Percentiles rank a stretch among this genome's conserved stretches.
Evolutionary conservation across 2,888 invertebrate species (phyloP).

Genomic region (Patella ulyssiponensis): DNA sequence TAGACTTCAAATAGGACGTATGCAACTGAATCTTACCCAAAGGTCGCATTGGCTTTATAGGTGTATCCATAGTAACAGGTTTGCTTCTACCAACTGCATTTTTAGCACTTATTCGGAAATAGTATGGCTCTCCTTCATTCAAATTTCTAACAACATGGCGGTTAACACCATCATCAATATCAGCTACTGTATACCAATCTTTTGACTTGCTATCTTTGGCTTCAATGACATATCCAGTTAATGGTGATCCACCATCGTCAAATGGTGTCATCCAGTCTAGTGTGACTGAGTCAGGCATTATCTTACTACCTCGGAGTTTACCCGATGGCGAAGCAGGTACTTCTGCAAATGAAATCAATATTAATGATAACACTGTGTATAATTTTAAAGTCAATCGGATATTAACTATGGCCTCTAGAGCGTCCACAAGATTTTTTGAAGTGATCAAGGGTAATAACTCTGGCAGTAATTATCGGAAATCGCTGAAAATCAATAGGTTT

Average conservation of each 20-base stretch:
- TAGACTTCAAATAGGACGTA: no score
- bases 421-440: no score
- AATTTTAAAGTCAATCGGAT: no score
- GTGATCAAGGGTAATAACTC: no score
- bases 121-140: constrained; percentile 91
- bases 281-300: constrained; percentile 85
- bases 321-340: constrained; percentile 68
- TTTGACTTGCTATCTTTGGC: constrained; percentile 83
- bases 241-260: constrained; percentile 63
- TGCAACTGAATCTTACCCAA: constrained; percentile 49
- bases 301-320: constrained; percentile 80
- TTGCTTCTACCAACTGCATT: constrained; percentile 88
- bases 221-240: constrained; percentile 61
- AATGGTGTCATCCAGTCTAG: constrained; percentile 74
- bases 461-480: no score
- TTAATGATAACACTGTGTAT: neutral
- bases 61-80: constrained; percentile 73
- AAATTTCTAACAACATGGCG: constrained; percentile 72
- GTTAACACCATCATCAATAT: constrained; percentile 39
- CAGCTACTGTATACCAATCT: constrained; percentile 78
- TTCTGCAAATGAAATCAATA: constrained; percentile 39
- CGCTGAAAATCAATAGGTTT: no score
- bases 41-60: constrained; percentile 62
- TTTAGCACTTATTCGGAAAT: constrained; percentile 88
- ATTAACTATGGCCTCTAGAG: no score